Percentiles rank a stretch among this genome's conserved stretches.
phyloP scores from a whole-genome alignment of 2,113 vertebrate species.

The Zonotrichia leucophrys region DNA sequence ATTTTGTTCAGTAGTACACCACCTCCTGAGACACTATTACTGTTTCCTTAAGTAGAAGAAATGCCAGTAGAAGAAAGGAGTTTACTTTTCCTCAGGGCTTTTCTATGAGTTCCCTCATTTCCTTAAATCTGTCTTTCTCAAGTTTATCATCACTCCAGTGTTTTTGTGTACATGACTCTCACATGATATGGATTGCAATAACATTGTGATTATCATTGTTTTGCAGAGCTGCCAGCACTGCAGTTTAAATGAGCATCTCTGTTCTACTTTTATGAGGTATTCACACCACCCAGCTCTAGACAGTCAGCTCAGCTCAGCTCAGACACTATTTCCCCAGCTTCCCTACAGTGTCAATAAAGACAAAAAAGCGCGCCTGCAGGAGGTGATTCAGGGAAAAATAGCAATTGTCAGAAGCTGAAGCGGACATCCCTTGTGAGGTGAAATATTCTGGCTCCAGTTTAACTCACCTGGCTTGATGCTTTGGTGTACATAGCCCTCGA shows the following conservation, averaged over 20 bases:
- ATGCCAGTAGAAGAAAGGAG: neutral
- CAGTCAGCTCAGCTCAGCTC: neutral
- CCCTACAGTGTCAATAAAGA: neutral
- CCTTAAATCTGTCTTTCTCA: neutral
- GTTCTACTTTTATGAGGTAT: neutral
- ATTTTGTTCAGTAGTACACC: neutral
- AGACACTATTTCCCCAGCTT: neutral
- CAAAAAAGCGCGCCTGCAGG: neutral
- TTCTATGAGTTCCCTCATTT: slow-evolving; percentile 5
- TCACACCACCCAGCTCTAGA: neutral
- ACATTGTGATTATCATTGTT: neutral
- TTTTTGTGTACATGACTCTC: neutral
- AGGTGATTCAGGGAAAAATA: neutral
- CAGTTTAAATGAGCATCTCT: neutral
- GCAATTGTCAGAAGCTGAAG: neutral
- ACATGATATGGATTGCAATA: neutral
- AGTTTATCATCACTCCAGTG: neutral
- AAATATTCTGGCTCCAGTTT: neutral
- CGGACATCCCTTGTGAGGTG: neutral
- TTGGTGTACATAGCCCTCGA: neutral
- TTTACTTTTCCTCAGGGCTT: slow-evolving; percentile 23
- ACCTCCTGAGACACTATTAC: neutral
- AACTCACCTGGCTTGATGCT: neutral
- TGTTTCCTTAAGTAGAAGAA: slow-evolving; percentile 23
- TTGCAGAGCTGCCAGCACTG: neutral